Evolutionary conservation across 2,113 vertebrate genomes (phyloP).

Genomic region (Eulemur rufifrons): DNA sequence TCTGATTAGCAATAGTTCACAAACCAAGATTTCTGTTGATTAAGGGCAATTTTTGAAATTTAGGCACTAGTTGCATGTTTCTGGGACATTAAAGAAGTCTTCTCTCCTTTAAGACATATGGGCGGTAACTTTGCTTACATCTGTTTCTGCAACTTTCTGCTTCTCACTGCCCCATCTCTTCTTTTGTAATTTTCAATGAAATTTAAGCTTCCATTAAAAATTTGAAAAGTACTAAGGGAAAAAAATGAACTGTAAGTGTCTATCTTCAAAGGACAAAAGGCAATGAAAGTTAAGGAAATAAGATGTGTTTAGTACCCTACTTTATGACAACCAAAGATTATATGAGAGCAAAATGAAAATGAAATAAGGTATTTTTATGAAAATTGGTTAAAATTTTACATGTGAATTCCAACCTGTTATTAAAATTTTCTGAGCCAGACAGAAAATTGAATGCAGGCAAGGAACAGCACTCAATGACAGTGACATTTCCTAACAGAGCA

Average conservation of each 20-base stretch:
- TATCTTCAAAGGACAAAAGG: constrained; percentile 57
- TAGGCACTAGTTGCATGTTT: not conserved
- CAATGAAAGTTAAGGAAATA: constrained; percentile 69
- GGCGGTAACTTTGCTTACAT: not conserved
- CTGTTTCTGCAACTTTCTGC: not conserved
- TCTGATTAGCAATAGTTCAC: not conserved
- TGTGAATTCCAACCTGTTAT: constrained; percentile 84
- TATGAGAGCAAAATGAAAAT: constrained; percentile 74
- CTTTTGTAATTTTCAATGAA: constrained; percentile 54
- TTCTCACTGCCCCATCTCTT: not conserved
- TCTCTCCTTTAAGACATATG: not conserved
- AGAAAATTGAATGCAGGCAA: constrained; percentile 82
- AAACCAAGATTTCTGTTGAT: not conserved
- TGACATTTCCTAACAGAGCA: constrained; percentile 89
- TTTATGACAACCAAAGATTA: constrained; percentile 72
- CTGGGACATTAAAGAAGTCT: not conserved
- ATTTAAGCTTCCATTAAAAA: constrained; percentile 68
- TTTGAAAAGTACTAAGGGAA: constrained; percentile 50
- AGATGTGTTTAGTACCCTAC: constrained; percentile 69
- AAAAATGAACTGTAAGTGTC: constrained; percentile 41
- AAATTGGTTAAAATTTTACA: constrained; percentile 80
- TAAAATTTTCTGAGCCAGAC: constrained; percentile 85
- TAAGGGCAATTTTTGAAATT: not conserved
- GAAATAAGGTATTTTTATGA: constrained; percentile 76
- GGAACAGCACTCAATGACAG: constrained; percentile 82